phyloP scores from a whole-genome alignment of 2,888 invertebrate genomes.

The Aradus depressus region DNA sequence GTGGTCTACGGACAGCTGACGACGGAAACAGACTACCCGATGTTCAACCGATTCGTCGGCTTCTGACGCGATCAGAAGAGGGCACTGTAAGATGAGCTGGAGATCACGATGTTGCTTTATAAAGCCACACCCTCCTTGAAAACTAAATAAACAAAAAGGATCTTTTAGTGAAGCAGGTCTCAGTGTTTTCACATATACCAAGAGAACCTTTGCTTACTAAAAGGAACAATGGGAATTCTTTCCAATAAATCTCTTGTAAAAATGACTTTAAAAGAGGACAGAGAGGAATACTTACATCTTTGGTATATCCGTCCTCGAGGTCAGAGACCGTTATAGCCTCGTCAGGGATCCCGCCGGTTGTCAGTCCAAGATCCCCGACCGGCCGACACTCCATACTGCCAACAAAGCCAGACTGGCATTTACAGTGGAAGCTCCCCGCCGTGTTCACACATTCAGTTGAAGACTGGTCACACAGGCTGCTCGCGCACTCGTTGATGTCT shows the following conservation, averaged over 20 bases:
- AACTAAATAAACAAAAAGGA: no score
- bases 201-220: not conserved
- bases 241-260: not conserved
- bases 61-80: no score
- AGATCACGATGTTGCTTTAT: no score
- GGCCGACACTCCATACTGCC: slow-evolving; percentile 82
- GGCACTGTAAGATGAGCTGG: no score
- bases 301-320: slow-evolving; percentile 69
- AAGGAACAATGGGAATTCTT: not conserved
- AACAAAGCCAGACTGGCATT: slow-evolving; percentile 70
- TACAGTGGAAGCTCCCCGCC: slow-evolving; percentile 79
- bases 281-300: slow-evolving; percentile 53
- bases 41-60: no score
- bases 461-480: slow-evolving; percentile 77
- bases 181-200: not conserved
- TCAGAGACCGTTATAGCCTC: slow-evolving; percentile 77
- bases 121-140: no score
- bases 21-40: no score
- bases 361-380: slow-evolving; percentile 75
- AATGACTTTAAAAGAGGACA: no score
- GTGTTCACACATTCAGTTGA: slow-evolving; percentile 86
- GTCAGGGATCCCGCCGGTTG: slow-evolving; percentile 81
- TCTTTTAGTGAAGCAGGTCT: no score
- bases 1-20: no score
- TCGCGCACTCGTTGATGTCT: slow-evolving; percentile 83